Conservation (phyloP, 2,888 invertebrate species). For the Boloria euphrosyne region DNA sequence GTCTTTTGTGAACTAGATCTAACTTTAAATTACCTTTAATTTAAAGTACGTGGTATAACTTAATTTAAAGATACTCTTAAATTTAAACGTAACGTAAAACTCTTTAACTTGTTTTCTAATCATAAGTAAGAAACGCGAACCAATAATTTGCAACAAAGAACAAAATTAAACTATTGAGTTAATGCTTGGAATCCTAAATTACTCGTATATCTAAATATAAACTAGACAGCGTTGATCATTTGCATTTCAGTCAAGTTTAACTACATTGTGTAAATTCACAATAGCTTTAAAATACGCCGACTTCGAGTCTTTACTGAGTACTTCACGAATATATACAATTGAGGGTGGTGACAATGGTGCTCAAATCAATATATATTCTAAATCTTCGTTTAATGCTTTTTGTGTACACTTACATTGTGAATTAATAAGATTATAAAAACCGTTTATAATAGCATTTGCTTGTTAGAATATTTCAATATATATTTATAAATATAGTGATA, state of each 20-base stretch:
- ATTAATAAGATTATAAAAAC: neutral
- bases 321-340: slow-evolving; percentile 2
- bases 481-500: too few species aligned
- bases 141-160: too few species aligned
- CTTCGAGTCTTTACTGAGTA: slow-evolving; percentile 10
- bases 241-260: slow-evolving; percentile 19
- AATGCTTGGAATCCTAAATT: too few species aligned
- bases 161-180: too few species aligned
- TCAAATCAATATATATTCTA: slow-evolving; percentile 8
- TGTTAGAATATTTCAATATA: too few species aligned
- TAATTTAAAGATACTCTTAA: too few species aligned
- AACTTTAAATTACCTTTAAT: too few species aligned
- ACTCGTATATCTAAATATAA: neutral
- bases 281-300: slow-evolving; percentile 15
- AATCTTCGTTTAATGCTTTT: neutral
- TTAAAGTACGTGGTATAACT: too few species aligned
- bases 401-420: neutral
- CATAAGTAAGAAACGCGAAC: too few species aligned
- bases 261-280: slow-evolving; percentile 20
- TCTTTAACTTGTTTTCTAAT: too few species aligned
- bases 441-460: neutral
- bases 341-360: neutral
- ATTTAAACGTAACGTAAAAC: too few species aligned
- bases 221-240: slow-evolving; percentile 6
- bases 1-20: too few species aligned